Conservation (phyloP, 23 tunicate genomes). For the Halocynthia roretzi region DNA sequence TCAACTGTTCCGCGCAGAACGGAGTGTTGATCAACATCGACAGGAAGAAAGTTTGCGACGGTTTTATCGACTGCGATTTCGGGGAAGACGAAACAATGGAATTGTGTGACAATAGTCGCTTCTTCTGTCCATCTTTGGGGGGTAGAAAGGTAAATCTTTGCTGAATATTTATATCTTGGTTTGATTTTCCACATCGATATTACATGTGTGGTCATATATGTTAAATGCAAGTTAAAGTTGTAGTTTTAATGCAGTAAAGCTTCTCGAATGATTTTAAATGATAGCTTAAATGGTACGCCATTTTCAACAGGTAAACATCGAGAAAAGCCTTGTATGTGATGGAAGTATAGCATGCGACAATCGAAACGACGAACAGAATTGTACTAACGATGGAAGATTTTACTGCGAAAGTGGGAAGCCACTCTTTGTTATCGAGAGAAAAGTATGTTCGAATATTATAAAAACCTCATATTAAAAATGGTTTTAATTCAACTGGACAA, state of each 20-base stretch:
- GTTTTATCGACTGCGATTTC: constrained; percentile 5
- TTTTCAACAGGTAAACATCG: constrained; percentile 1
- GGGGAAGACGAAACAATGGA: constrained; percentile 7
- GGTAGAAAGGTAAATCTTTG: too few species aligned
- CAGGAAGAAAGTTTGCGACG: constrained; percentile 10
- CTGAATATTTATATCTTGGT: too few species aligned
- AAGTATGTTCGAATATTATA: background rate
- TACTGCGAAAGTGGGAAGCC: constrained; percentile 29
- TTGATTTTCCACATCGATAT: too few species aligned
- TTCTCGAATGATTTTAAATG: too few species aligned
- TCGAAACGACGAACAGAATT: constrained; percentile 13
- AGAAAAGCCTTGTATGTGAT: constrained; percentile 13
- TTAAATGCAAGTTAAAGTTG: too few species aligned
- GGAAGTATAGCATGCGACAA: constrained; percentile 14
- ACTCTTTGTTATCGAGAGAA: constrained; percentile 11
- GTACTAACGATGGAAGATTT: constrained; percentile 38
- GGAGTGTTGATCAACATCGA: constrained; percentile 3
- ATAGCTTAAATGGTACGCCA: too few species aligned
- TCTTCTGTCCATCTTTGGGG: background rate
- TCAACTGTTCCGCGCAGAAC: background rate
- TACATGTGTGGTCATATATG: too few species aligned
- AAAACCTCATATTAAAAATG: too few species aligned
- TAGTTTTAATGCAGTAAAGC: too few species aligned
- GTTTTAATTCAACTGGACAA: too few species aligned
- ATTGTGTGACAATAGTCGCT: background rate